A percentile compares a stretch with the other conserved stretches of the same genome.
Evolutionary conservation across 2,888 invertebrate genomes (phyloP).

Genomic region (Drosophila nr. perissopoda): DNA sequence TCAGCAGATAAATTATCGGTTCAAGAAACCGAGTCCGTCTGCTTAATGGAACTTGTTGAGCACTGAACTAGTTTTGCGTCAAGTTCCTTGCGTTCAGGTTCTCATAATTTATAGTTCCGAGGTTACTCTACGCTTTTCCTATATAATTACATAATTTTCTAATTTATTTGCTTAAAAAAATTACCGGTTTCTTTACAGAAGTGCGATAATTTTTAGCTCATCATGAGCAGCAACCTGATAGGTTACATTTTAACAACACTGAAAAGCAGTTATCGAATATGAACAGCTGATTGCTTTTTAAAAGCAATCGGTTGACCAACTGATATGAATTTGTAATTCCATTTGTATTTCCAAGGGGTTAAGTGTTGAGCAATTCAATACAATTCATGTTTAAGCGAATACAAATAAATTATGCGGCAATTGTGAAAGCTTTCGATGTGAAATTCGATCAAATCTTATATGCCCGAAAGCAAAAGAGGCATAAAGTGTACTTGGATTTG

Average conservation of each 20-base stretch:
- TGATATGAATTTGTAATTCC: neutral
- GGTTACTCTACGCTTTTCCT: neutral
- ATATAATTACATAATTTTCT: neutral
- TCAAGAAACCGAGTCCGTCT: conserved; percentile 21
- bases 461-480: no score
- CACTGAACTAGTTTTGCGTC: conserved; percentile 18
- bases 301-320: neutral
- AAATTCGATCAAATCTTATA: neutral
- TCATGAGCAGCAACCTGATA: neutral
- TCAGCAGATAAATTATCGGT: conserved; percentile 38
- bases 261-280: neutral
- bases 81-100: conserved; percentile 4
- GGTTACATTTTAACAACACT: conserved; percentile 6
- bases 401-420: neutral
- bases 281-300: neutral
- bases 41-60: neutral
- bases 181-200: neutral
- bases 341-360: neutral
- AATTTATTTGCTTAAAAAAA: neutral
- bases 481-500: neutral
- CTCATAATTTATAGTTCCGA: conserved; percentile 1
- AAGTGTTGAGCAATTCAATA: neutral
- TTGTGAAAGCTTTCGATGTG: neutral
- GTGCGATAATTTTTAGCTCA: neutral
- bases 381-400: neutral